These are phyloP conservation scores for Cranoglanis bouderius DNA, from an alignment of 2,113 vertebrate species.

Conservation along the genomic window DNA sequence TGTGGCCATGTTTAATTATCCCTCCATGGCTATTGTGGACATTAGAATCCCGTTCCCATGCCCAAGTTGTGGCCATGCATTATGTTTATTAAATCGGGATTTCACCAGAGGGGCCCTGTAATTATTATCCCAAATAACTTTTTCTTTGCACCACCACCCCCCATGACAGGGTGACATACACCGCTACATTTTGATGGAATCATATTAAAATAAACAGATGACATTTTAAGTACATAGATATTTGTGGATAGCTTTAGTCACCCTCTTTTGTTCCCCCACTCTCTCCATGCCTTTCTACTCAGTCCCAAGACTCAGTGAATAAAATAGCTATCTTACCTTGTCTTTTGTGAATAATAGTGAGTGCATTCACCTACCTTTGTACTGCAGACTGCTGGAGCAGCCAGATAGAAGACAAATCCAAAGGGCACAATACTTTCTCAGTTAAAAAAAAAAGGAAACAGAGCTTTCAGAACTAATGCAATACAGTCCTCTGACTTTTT, in stretches of 20 bases:
- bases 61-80: not conserved
- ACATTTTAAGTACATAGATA: not conserved
- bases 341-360: not conserved
- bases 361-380: not conserved
- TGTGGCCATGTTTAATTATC: not conserved
- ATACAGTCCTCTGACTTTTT: not conserved
- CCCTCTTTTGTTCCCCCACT: not conserved
- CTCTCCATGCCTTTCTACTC: not conserved
- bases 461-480: not conserved
- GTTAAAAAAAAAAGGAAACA: not conserved
- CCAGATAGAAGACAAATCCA: not conserved
- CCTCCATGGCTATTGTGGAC: not conserved
- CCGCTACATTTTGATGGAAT: not conserved
- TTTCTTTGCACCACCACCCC: too few species aligned
- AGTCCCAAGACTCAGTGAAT: not conserved
- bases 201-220: not conserved
- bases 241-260: not conserved
- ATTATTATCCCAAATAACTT: not conserved
- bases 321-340: not conserved
- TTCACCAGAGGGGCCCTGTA: not conserved
- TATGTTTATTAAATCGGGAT: not conserved
- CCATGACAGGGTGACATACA: too few species aligned
- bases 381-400: constrained; percentile 2
- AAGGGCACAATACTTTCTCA: not conserved
- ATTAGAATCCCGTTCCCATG: not conserved